A percentile compares a stretch with the other conserved stretches of the same genome.
Evolutionary conservation across 2,797 vertebrate genomes (phyloP).

Genomic region (Poeciliopsis turneri): DNA sequence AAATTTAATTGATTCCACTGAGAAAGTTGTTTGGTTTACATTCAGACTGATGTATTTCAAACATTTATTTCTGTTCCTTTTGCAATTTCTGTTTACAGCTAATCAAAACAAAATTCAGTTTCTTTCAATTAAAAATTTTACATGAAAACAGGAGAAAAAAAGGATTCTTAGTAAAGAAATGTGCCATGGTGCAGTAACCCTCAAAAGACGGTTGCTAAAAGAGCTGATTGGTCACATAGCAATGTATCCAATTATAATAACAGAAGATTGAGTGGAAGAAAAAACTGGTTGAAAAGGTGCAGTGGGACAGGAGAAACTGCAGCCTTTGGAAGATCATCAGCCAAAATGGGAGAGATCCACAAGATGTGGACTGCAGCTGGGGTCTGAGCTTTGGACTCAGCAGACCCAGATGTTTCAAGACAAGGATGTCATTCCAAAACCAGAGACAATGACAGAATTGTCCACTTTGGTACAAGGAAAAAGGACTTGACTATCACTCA

Average conservation of each 20-base stretch:
- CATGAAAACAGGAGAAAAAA: background rate
- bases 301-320: background rate
- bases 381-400: background rate
- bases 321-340: background rate
- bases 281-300: background rate
- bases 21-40: background rate
- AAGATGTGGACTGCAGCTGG: background rate
- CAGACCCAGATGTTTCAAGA: background rate
- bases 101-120: background rate
- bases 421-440: background rate
- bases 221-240: background rate
- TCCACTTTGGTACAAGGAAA: background rate
- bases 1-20: background rate
- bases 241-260: background rate
- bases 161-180: background rate
- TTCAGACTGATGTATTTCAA: background rate
- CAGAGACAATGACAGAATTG: background rate
- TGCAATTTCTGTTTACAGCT: background rate
- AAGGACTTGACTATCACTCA: background rate
- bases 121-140: background rate
- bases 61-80: background rate
- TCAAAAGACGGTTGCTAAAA: background rate
- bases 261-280: background rate
- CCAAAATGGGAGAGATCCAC: background rate
- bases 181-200: background rate